Percentiles rank a stretch among this genome's conserved stretches.
Conservation (phyloP, 1,140 invertebrate species). For the Pectinophora gossypiella region DNA sequence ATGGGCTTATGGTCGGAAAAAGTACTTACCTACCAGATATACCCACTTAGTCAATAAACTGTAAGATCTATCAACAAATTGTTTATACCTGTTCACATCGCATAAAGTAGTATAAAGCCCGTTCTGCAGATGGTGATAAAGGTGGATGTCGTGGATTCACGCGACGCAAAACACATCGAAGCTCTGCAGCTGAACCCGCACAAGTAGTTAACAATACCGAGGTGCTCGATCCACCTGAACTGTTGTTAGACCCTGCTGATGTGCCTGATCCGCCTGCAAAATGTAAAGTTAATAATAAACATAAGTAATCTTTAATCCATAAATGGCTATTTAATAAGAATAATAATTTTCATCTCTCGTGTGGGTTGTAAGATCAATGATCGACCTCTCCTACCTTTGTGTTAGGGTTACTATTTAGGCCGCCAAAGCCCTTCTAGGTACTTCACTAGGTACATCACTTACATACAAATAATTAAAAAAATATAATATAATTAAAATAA, state of each 20-base stretch:
- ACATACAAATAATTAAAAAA: no score
- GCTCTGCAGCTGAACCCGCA: slow-evolving; percentile 86
- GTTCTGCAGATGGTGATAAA: slow-evolving; percentile 79
- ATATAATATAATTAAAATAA: no score
- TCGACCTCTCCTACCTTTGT: no score
- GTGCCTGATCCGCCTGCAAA: slow-evolving; percentile 28
- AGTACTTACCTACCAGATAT: background rate
- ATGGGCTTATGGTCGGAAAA: background rate
- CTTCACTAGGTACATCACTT: no score
- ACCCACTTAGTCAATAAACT: background rate
- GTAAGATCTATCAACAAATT: background rate
- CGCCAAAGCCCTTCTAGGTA: no score
- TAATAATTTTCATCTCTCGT: no score
- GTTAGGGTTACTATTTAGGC: no score
- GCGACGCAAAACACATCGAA: slow-evolving; percentile 83
- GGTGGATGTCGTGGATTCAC: slow-evolving; percentile 60
- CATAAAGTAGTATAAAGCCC: slow-evolving; percentile 93
- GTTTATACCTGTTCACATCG: slow-evolving; percentile 84
- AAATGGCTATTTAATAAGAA: no score
- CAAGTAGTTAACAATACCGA: slow-evolving; percentile 90
- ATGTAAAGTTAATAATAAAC: no score
- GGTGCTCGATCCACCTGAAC: slow-evolving; percentile 60
- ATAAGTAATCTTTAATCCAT: no score
- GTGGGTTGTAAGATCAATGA: no score
- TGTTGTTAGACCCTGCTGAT: slow-evolving; percentile 28